Evolutionary conservation across 2,888 invertebrate species (phyloP).

Genomic region (Aleiodes leptofemur): DNA sequence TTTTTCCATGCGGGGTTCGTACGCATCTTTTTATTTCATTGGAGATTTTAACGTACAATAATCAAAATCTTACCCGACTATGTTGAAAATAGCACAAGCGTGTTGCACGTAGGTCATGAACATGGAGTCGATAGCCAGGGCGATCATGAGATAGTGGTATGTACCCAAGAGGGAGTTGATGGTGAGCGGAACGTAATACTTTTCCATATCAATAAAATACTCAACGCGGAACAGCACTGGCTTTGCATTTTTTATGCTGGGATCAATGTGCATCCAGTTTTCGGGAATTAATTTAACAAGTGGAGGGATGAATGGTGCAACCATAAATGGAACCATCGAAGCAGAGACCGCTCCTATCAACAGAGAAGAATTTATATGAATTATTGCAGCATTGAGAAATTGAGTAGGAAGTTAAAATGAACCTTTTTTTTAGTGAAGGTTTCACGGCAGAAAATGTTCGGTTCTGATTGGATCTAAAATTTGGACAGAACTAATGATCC

Average conservation of each 20-base stretch:
- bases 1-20: too few relatives aligned
- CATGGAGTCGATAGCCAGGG: conserved; percentile 54
- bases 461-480: too few relatives aligned
- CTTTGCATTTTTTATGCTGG: conserved; percentile 34
- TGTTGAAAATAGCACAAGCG: conserved; percentile 55
- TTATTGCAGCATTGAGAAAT: not conserved
- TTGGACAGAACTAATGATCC: too few relatives aligned
- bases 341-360: conserved; percentile 51
- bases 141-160: conserved; percentile 53
- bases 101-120: conserved; percentile 55
- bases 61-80: conserved; percentile 53
- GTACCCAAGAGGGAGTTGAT: conserved; percentile 56
- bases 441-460: too few relatives aligned
- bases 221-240: conserved; percentile 57
- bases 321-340: conserved; percentile 54
- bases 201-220: conserved; percentile 56
- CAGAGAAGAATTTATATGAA: not conserved
- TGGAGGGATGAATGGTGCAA: conserved; percentile 49
- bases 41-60: too few relatives aligned
- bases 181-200: conserved; percentile 55
- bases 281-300: conserved; percentile 32
- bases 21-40: not conserved
- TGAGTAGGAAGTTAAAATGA: too few relatives aligned
- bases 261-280: conserved; percentile 9
- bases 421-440: too few relatives aligned